Base-by-base conservation (phyloP, 2,797 vertebrate genomes). In the Selene dorsalis region DNA sequence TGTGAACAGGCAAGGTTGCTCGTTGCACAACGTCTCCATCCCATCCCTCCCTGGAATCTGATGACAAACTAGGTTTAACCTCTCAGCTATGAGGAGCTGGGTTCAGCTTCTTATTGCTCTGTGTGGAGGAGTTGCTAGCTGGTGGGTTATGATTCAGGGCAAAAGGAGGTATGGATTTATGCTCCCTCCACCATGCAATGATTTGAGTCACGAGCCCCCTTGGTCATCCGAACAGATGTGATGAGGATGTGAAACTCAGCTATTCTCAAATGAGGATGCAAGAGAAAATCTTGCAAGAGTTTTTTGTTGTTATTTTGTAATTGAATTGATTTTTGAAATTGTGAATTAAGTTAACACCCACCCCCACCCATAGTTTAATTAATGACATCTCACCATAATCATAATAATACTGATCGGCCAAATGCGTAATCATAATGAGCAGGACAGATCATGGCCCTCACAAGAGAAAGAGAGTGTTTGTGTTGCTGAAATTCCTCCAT, bases 31-130 rank as follows among this genome's bases (percentile, higher is more conserved):
- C 12, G 6, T 86, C 80, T 89, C 69, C 85, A 87, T 87, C 63
- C 63, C 57, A 35, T 91, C 80, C 86, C 89, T 91, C 84, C 82
- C 83, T 88, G 85, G 85, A 93, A 92, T 94, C 91, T 82, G 90
- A 93, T 93, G 92, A 94, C 91, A 92, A 93, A 90, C 87, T 89
- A 80, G 84, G 84, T 92, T 92, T 92, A 92, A 94, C 90, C 90
- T 92, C 63, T 55, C 83, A 73, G 83, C 86, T 86, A 77, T 87
- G 88, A 93, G 89, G 82, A 82, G 80, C 83, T 61, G 74, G 65
- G 84, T 83, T 86, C 84, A 89, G 86, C 80, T 79, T 86, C 87
- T 83, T 86, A 87, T 80, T 88, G 80, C 87, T 69, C 35, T 4
- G 48, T 80, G 87, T 77, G 90, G 84, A 88, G 93, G 90, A 93